These are phyloP conservation scores for Caenorhabditis doughertyi DNA, from an alignment of 2,888 invertebrate species.

Conservation along the genomic window DNA sequence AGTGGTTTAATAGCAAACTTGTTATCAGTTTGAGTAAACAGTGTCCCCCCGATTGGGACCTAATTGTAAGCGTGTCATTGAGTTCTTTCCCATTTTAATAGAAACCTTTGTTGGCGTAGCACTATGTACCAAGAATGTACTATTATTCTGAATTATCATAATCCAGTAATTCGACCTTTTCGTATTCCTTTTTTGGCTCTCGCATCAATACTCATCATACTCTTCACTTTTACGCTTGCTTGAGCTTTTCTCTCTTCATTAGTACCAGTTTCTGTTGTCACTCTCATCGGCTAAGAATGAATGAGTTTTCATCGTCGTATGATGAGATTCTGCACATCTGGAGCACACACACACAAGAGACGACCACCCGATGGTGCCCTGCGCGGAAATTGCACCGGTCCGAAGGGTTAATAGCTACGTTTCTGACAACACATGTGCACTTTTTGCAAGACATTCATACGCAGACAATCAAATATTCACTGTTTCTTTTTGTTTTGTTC, in stretches of 20 bases:
- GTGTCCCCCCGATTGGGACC: constrained; percentile 4
- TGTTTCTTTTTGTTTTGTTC: constrained; percentile 36
- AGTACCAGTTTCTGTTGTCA: constrained; percentile 6
- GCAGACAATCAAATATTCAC: constrained; percentile 11
- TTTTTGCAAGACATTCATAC: constrained; percentile 12
- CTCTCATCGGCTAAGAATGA: constrained; percentile 14
- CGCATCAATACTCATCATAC: background rate
- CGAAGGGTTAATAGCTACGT: constrained; percentile 40
- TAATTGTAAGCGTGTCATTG: constrained; percentile 8
- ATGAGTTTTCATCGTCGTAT: constrained; percentile 46
- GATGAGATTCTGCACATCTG: constrained; percentile 60
- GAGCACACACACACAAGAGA: constrained; percentile 28
- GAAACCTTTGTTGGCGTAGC: no score
- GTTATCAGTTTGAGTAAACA: constrained; percentile 28
- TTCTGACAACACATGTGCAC: constrained; percentile 56
- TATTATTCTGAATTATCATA: background rate
- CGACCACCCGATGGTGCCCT: constrained; percentile 33
- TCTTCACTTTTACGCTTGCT: background rate
- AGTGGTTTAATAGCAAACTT: constrained; percentile 1
- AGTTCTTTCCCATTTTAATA: background rate
- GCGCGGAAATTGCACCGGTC: constrained; percentile 56
- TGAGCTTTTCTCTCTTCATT: constrained; percentile 32
- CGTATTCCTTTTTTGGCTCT: background rate
- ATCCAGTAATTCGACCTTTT: background rate
- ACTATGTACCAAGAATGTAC: no score